These are phyloP conservation scores for Amphibalanus amphitrite DNA, from an alignment of 1,140 invertebrate species.

Conservation along the genomic window DNA sequence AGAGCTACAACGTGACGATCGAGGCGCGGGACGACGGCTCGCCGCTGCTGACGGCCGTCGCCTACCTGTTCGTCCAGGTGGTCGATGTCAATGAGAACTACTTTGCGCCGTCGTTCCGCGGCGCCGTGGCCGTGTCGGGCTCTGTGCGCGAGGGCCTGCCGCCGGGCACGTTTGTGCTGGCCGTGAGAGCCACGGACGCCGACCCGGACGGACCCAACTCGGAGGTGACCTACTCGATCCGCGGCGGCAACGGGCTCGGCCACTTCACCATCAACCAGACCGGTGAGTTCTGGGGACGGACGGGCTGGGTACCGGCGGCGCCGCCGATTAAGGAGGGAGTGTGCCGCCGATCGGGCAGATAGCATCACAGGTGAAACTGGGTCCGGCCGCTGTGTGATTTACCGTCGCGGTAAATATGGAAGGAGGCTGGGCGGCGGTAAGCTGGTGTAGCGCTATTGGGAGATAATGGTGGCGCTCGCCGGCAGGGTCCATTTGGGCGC, in stretches of 20 bases:
- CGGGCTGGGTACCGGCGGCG: too few species aligned
- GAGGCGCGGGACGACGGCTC: slow-evolving; percentile 59
- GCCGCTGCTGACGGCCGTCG: slow-evolving; percentile 43
- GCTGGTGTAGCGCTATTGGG: too few species aligned
- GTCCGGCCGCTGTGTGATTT: too few species aligned
- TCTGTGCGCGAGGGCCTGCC: slow-evolving; percentile 51
- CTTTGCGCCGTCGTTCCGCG: slow-evolving; percentile 62
- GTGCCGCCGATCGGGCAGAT: too few species aligned
- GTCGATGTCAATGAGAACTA: slow-evolving; percentile 86
- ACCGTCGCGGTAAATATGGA: too few species aligned
- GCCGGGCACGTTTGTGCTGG: slow-evolving; percentile 12
- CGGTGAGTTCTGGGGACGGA: slow-evolving; percentile 38
- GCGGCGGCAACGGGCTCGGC: slow-evolving; percentile 73
- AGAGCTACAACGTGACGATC: slow-evolving; percentile 70
- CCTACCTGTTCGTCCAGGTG: slow-evolving; percentile 59
- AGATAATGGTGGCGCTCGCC: too few species aligned
- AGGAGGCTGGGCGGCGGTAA: too few species aligned
- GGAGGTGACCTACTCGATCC: slow-evolving; percentile 65
- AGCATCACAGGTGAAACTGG: too few species aligned
- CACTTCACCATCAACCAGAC: slow-evolving; percentile 76
- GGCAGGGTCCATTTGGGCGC: too few species aligned
- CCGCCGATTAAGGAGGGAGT: too few species aligned
- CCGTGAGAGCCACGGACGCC: slow-evolving; percentile 37
- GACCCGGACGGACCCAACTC: slow-evolving; percentile 61
- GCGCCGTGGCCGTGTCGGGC: slow-evolving; percentile 43